These are phyloP conservation scores for Notospermus geniculatus DNA, from an alignment of 1,140 invertebrate species.

Conservation along the genomic window DNA sequence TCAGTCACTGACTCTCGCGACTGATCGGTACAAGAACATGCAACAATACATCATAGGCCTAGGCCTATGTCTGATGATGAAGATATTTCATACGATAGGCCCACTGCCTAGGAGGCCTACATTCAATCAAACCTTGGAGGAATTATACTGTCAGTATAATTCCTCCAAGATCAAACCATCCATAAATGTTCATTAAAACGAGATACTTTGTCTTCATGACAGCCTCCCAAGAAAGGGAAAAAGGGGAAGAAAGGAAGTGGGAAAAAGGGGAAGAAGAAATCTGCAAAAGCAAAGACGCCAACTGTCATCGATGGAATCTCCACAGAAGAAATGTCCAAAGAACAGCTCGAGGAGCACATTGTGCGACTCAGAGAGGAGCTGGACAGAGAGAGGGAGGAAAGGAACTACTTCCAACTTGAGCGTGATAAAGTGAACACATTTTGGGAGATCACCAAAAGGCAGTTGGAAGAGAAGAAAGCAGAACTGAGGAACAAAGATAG, in stretches of 20 bases:
- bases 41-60: too few relatives aligned
- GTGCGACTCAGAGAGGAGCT: conserved; percentile 85
- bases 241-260: conserved; percentile 53
- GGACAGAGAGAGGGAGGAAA: conserved; percentile 88
- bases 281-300: conserved; percentile 49
- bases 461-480: conserved; percentile 77
- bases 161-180: too few relatives aligned
- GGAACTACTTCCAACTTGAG: conserved; percentile 94
- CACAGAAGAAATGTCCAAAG: conserved; percentile 87
- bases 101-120: too few relatives aligned
- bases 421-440: conserved; percentile 90
- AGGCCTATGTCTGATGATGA: too few relatives aligned
- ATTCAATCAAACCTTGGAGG: too few relatives aligned
- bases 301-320: conserved; percentile 83
- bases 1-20: too few relatives aligned
- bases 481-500: conserved; percentile 73
- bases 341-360: conserved; percentile 87
- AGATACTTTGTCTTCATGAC: too few relatives aligned
- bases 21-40: too few relatives aligned
- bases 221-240: conserved; percentile 52
- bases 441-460: conserved; percentile 86
- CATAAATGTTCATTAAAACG: too few relatives aligned
- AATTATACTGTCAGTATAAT: too few relatives aligned
- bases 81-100: too few relatives aligned
- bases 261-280: conserved; percentile 49